A percentile compares a stretch with the other conserved stretches of the same genome.
Conservation (phyloP, 2,113 vertebrate species). For the Scopus umbretta region DNA sequence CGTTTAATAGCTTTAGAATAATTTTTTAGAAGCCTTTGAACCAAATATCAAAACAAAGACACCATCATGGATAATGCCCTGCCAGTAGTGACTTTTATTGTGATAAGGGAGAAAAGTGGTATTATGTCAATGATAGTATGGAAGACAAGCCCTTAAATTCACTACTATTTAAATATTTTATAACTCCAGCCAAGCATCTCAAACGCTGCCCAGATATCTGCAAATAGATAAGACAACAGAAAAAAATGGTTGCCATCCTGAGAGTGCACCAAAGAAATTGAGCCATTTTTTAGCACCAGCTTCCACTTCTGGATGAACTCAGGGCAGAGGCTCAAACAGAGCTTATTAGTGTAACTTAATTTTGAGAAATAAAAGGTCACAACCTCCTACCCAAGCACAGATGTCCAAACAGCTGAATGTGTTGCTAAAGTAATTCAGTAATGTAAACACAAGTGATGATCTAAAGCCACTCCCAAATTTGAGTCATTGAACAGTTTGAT, state of each 20-base stretch:
- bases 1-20: not conserved
- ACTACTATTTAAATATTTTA: not conserved
- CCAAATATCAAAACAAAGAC: not conserved
- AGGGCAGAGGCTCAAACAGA: not conserved
- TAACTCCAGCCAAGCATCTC: not conserved
- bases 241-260: not conserved
- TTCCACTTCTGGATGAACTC: not conserved
- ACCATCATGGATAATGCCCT: fast-evolving
- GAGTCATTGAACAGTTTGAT: not conserved
- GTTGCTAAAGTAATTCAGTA: not conserved
- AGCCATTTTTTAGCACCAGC: not conserved
- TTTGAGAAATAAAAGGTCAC: not conserved
- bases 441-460: not conserved
- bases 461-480: not conserved
- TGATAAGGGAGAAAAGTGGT: not conserved
- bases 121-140: not conserved
- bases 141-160: not conserved
- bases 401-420: not conserved
- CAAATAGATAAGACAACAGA: not conserved
- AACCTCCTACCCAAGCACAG: not conserved
- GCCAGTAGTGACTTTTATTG: not conserved
- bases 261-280: not conserved
- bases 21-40: not conserved
- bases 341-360: not conserved
- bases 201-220: not conserved